A percentile compares a stretch with the other conserved stretches of the same genome.
These are phyloP conservation scores for Tortricodes alternella DNA, from an alignment of 2,888 invertebrate species.

Conservation along the genomic window DNA sequence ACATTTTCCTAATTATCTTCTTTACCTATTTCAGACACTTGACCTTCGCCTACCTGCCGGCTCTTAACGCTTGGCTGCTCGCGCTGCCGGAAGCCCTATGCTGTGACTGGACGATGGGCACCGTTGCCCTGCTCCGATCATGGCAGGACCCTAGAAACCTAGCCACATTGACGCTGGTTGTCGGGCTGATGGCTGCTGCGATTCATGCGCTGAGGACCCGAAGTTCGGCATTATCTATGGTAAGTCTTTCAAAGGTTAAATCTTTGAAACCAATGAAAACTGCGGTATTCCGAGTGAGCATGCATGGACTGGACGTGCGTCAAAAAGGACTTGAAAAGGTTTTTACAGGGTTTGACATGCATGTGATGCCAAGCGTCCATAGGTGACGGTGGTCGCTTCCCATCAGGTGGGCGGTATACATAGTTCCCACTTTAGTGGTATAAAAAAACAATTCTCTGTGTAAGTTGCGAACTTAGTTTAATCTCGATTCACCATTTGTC, in stretches of 20 bases:
- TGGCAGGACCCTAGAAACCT: constrained; percentile 92
- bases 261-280: no score
- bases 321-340: no score
- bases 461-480: not conserved
- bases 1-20: not conserved
- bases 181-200: constrained; percentile 82
- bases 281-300: no score
- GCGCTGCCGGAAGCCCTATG: constrained; percentile 95
- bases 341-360: no score
- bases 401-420: no score
- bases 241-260: constrained; percentile 43
- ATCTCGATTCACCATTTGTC: not conserved
- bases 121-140: constrained; percentile 92
- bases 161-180: constrained; percentile 87
- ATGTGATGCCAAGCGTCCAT: no score
- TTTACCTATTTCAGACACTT: constrained; percentile 85
- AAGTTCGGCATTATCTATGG: constrained; percentile 76
- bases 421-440: no score
- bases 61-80: constrained; percentile 94
- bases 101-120: constrained; percentile 99
- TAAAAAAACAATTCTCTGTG: not conserved
- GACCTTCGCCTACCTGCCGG: constrained; percentile 95
- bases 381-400: no score
- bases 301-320: no score
- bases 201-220: constrained; percentile 71